Evolutionary conservation across 2,797 vertebrate genomes (phyloP).

Genomic region (Stomatorhinus walkeri): DNA sequence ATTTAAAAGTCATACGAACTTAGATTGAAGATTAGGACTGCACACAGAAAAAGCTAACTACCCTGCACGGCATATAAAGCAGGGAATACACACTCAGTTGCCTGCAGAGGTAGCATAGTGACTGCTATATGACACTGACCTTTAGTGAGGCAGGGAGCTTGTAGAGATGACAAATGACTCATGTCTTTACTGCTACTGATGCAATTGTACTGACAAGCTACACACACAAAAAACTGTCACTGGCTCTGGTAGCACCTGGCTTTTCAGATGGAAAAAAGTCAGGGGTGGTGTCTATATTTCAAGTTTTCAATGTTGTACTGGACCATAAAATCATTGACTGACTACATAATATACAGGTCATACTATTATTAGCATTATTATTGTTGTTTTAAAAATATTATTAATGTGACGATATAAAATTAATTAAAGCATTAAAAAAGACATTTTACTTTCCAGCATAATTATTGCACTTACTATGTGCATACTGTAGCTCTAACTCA

Average conservation of each 20-base stretch:
- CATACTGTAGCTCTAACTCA: not conserved
- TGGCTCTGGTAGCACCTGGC: not conserved
- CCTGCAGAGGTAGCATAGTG: conserved; percentile 34
- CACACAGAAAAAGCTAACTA: not conserved
- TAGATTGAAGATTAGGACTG: not conserved
- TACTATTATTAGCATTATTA: not conserved
- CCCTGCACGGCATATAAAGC: not conserved
- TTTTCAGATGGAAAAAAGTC: not conserved
- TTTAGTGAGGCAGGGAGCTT: conserved; percentile 58
- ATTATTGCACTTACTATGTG: not conserved
- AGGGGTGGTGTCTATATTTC: not conserved
- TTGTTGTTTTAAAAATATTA: not conserved
- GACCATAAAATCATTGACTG: not conserved
- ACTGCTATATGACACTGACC: conserved; percentile 38
- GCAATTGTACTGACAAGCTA: not conserved
- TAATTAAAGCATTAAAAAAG: not conserved
- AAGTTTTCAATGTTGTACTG: not conserved
- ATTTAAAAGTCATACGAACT: not conserved
- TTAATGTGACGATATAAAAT: not conserved
- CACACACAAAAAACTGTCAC: not conserved
- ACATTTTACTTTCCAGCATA: not conserved
- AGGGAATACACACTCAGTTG: not conserved
- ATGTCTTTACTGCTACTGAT: conserved; percentile 43
- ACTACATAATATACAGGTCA: not conserved
- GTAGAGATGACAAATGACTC: conserved; percentile 52